Evolutionary conservation across 2,888 invertebrate species (phyloP).

Genomic region (Drosophila rubida): DNA sequence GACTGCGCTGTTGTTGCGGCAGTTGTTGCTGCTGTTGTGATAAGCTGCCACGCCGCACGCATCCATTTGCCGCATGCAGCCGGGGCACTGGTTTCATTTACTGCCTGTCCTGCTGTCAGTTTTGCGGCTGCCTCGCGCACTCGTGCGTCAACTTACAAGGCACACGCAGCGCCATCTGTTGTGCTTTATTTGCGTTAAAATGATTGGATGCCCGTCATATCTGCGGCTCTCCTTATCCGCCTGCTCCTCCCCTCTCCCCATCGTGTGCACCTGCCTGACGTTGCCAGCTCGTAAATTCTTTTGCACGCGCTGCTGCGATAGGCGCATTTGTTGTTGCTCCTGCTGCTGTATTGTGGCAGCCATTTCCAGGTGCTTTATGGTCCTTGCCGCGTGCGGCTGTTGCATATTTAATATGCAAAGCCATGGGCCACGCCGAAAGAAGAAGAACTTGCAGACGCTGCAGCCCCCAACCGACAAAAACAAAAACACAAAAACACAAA

Average conservation of each 20-base stretch:
- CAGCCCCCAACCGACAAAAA: conserved; percentile 23
- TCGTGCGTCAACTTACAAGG: conserved; percentile 78
- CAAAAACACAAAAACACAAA: conserved; percentile 19
- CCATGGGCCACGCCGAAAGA: conserved; percentile 56
- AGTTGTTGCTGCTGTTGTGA: conserved; percentile 49
- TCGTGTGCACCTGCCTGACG: conserved; percentile 21
- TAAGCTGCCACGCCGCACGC: conserved; percentile 71
- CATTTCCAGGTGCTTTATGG: conserved; percentile 79
- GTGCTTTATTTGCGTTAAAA: conserved; percentile 82
- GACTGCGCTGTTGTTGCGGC: conserved; percentile 2
- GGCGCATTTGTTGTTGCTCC: conserved; percentile 46
- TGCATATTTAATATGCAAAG: conserved; percentile 80
- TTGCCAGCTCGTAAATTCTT: conserved; percentile 64
- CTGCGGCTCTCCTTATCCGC: conserved; percentile 45
- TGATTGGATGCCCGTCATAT: conserved; percentile 81
- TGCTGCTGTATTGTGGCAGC: conserved; percentile 50
- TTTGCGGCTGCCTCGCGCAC: conserved; percentile 47
- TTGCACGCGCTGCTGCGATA: conserved; percentile 66
- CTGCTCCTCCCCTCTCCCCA: not conserved
- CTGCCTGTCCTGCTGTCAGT: conserved; percentile 49
- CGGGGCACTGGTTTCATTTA: conserved; percentile 17
- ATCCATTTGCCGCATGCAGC: conserved; percentile 42
- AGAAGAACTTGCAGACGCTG: conserved; percentile 58
- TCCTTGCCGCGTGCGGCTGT: conserved; percentile 70
- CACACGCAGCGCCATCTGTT: conserved; percentile 77